Evolutionary conservation across 1,140 invertebrate genomes (phyloP), one percentile per base, ranked within the genome.

Genomic region (Eriocheir sinensis): DNA sequence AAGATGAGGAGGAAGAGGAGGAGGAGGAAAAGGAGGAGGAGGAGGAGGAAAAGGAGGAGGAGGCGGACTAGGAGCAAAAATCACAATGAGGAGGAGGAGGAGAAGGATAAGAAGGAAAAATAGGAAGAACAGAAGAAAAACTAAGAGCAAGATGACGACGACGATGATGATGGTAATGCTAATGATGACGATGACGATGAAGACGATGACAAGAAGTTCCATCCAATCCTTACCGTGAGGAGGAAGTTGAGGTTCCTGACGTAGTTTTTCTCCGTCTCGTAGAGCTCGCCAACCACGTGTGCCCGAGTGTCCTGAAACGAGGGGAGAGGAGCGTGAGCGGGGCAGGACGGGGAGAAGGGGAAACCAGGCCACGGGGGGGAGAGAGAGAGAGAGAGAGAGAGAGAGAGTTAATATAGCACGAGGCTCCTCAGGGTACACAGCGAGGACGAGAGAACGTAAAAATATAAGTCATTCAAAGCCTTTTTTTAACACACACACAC

Each of bases 201-300:
- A n/a, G 30, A 44, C 12, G 30, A 27, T 27, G 34, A 17, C 2
- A 44, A 44, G 3, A 40, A 44, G 36, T 6, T 48, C 12, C 6
- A n/a, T 30, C 60, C n/a, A 44, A 21, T 27, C 91, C 93, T 94
- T 88, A 94, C 93, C 79, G 93, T 91, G 6, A 94, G 79, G 40
- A 94, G 80, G 80, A 94, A 94, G 81, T 85, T 94, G 34, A 94
- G 89, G 38, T 94, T 91, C 34, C 72, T 72, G 34, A 94, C 93
- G 48, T 94, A 94, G 80, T 94, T 94, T 60, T 83, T 91, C 38
- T 94, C 93, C 15, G 93, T 94, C 48, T 94, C 93, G 48, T 94
- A 83, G 15, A 94, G 80, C 34, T 94, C 93, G 6, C 93, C 93
- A 9, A 94, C 93, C 60, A 94, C 93, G n/a, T 94, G 93, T 30